Evolutionary conservation across 2,797 vertebrate species (phyloP).

Genomic region (Merluccius polli): DNA sequence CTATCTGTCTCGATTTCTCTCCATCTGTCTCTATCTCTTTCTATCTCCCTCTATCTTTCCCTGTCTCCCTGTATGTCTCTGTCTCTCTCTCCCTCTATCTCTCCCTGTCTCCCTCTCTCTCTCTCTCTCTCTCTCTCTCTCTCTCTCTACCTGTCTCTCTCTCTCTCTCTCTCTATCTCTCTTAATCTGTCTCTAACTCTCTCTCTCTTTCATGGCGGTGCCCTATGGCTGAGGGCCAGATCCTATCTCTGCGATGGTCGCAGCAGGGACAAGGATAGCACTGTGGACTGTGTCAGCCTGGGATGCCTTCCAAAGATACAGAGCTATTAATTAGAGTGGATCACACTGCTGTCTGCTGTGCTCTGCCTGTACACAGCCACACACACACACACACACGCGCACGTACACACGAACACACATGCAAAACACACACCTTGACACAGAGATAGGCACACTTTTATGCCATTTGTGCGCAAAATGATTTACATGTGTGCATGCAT

Average conservation of each 20-base stretch:
- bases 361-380: slow-evolving; percentile 1
- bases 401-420: neutral
- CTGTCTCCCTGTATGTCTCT: too few species aligned
- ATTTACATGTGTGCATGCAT: neutral
- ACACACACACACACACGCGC: neutral
- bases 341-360: slow-evolving; percentile 20
- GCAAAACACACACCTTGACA: neutral
- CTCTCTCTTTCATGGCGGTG: slow-evolving; percentile 12
- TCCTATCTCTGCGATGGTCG: slow-evolving; percentile 18
- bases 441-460: neutral
- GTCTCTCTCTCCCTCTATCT: neutral
- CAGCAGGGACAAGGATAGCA: slow-evolving; percentile 33
- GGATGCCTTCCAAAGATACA: slow-evolving; percentile 43
- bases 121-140: neutral
- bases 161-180: too few species aligned
- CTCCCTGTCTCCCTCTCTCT: neutral
- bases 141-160: neutral
- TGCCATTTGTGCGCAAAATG: slow-evolving; percentile 2
- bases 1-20: neutral
- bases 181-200: neutral
- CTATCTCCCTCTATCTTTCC: neutral
- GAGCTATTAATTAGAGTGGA: slow-evolving; percentile 50
- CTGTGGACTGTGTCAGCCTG: slow-evolving; percentile 39
- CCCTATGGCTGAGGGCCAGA: slow-evolving; percentile 39
- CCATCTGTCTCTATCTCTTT: too few species aligned